These are phyloP conservation scores for Electrophaes corylata DNA, from an alignment of 2,888 invertebrate genomes.

Conservation along the genomic window DNA sequence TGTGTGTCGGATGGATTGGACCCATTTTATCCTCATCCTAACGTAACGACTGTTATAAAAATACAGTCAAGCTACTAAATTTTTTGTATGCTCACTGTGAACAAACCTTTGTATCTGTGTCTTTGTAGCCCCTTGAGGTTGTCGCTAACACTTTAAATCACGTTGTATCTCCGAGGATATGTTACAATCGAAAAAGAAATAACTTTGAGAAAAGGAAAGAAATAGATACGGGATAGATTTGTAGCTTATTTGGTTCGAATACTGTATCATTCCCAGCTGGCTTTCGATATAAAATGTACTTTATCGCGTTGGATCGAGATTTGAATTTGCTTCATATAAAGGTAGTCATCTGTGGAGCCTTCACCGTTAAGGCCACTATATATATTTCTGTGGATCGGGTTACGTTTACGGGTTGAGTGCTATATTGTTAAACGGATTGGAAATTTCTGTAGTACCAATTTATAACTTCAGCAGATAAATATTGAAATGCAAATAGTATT, in stretches of 20 bases:
- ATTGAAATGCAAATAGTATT: constrained; percentile 7
- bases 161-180: constrained; percentile 42
- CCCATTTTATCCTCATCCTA: too few relatives aligned
- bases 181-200: constrained; percentile 45
- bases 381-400: not conserved
- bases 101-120: not conserved
- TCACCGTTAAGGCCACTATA: not conserved
- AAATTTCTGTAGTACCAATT: constrained; percentile 16
- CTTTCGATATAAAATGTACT: constrained; percentile 1
- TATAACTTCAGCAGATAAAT: constrained; percentile 9
- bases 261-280: not conserved
- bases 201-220: constrained; percentile 32
- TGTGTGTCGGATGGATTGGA: too few relatives aligned
- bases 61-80: not conserved
- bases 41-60: not conserved
- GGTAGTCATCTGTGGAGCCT: not conserved
- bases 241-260: constrained; percentile 9
- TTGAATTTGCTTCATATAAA: not conserved
- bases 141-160: constrained; percentile 50
- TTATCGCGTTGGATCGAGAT: not conserved
- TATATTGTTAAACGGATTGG: constrained; percentile 21
- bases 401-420: constrained; percentile 7
- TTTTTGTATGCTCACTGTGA: constrained; percentile 1
- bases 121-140: constrained; percentile 23
- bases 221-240: constrained; percentile 22